A percentile compares a stretch with the other conserved stretches of the same genome.
phyloP scores from a whole-genome alignment of 2,113 vertebrate genomes.

The Dasypus novemcinctus region DNA sequence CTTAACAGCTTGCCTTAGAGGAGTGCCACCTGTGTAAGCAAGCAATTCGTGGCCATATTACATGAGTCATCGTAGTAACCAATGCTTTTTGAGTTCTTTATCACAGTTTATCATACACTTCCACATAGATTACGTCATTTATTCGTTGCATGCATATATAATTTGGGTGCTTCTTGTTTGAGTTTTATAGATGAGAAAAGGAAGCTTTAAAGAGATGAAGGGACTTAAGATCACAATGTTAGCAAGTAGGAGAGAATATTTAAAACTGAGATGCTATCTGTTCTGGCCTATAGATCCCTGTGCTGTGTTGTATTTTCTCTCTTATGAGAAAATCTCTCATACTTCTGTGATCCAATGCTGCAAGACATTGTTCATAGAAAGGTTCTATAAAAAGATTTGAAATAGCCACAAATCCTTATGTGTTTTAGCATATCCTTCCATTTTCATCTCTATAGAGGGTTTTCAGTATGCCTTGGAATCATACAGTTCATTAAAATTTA shows the following conservation, averaged over 20 bases:
- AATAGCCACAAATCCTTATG: background rate
- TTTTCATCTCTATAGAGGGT: background rate
- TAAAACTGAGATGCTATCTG: background rate
- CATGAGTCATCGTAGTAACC: background rate
- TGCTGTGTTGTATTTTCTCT: background rate
- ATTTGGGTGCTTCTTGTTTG: background rate
- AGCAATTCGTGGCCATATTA: background rate
- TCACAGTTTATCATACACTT: background rate
- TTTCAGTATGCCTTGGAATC: constrained; percentile 20
- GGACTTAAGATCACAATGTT: background rate
- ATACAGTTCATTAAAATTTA: background rate
- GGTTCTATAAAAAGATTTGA: constrained; percentile 1
- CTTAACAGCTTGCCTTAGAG: background rate
- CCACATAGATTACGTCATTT: background rate
- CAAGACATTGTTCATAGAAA: background rate
- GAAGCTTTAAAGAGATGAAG: background rate
- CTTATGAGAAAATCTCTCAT: background rate
- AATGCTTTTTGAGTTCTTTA: background rate
- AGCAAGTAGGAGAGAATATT: constrained; percentile 14
- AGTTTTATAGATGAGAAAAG: constrained; percentile 4
- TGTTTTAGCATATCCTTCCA: background rate
- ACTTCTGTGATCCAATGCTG: background rate
- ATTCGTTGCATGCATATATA: background rate
- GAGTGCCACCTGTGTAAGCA: rapidly evolving
- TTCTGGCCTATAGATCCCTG: background rate